phyloP scores from a whole-genome alignment of 2,888 invertebrate genomes.

The Eupithecia dodoneata region DNA sequence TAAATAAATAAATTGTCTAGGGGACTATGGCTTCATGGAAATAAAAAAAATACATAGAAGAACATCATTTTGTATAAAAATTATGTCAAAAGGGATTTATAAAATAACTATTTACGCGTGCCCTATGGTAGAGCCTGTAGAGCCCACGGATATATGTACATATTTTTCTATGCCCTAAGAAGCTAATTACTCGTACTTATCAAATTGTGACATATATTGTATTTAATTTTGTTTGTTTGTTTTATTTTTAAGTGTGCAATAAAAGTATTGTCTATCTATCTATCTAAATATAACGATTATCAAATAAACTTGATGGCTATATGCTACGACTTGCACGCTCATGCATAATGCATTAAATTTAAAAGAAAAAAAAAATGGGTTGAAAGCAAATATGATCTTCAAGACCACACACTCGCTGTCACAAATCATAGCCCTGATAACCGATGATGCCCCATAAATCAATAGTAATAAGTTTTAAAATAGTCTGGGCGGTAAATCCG shows the following conservation, averaged over 20 bases:
- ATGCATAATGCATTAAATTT: conserved; percentile 1
- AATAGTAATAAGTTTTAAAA: conserved; percentile 30
- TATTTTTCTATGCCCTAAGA: not conserved
- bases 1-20: not conserved
- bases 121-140: not conserved
- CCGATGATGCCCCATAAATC: conserved; percentile 30
- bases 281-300: not conserved
- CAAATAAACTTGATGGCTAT: not conserved
- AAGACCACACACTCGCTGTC: conserved; percentile 28
- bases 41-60: not conserved
- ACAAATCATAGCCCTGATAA: conserved; percentile 23
- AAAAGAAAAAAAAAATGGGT: conserved; percentile 6
- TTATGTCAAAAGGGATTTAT: not conserved
- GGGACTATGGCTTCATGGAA: not conserved
- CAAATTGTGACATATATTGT: no score
- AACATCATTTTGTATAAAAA: not conserved
- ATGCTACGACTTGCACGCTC: not conserved
- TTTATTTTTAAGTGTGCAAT: no score
- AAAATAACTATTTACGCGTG: not conserved
- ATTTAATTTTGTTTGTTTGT: no score
- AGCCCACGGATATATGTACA: not conserved
- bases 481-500: conserved; percentile 37
- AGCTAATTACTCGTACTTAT: no score
- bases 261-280: no score
- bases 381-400: conserved; percentile 17